Conservation (phyloP, 2,888 invertebrate genomes). For the Criorhina ranunculi region DNA sequence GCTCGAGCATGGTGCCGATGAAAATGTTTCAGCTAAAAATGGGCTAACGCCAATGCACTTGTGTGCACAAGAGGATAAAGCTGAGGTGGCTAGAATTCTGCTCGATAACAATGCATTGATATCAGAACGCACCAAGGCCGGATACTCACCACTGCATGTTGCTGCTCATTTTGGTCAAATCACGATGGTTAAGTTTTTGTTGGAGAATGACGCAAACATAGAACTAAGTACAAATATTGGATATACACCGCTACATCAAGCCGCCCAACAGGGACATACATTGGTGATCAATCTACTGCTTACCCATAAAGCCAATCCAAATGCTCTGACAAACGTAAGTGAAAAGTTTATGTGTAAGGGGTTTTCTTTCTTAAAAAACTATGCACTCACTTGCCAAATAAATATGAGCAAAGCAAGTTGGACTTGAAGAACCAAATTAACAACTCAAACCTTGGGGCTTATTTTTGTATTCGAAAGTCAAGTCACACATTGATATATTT, state of each 20-base stretch:
- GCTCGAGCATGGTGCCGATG: conserved; percentile 94
- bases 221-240: conserved; percentile 91
- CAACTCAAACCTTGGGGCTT: no score
- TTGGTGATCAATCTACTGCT: conserved; percentile 96
- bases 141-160: conserved; percentile 98
- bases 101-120: conserved; percentile 91
- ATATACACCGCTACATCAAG: conserved; percentile 98
- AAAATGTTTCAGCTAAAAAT: conserved; percentile 92
- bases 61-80: conserved; percentile 97
- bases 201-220: conserved; percentile 95
- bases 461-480: no score
- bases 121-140: conserved; percentile 91
- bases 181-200: conserved; percentile 94
- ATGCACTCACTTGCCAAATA: neutral
- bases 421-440: no score
- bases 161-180: conserved; percentile 98
- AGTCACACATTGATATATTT: no score
- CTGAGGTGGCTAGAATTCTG: conserved; percentile 92
- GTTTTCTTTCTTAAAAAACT: neutral
- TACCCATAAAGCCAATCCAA: conserved; percentile 97
- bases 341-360: neutral
- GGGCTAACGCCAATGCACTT: conserved; percentile 96
- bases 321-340: conserved; percentile 96
- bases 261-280: conserved; percentile 99
- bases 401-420: neutral